Base-by-base conservation (phyloP, 2,797 vertebrate species). In the Apogon talboti region DNA sequence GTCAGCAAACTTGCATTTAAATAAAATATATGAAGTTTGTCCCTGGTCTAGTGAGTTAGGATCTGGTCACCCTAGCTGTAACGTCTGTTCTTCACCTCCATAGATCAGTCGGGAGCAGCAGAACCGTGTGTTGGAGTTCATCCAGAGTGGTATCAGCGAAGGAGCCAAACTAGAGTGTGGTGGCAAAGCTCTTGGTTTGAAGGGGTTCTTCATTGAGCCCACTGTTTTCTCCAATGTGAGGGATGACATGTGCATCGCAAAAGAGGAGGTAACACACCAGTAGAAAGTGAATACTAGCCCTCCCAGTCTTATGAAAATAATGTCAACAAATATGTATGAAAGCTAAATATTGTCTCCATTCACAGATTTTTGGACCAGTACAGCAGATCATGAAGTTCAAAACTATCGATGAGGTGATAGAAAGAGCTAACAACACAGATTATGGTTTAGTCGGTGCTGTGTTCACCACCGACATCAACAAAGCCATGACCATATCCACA, bases 311-410 rank as follows among this genome's bases (percentile, higher is more conserved):
- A 2, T 24, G 21, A 24, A 24, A 24, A 24, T 24, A 24, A 24
- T n/a, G n/a, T n/a, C n/a, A n/a, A n/a, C n/a, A n/a, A n/a, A n/a
- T 24, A 24, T 24, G 2, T 24, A 5, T 24, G 21, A 24, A 65
- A 53, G 30, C 4, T 60, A 9, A 71, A 44, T 59, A 8, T 54
- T 54, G 11, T 57, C 14, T 7, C 42, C 1, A 42, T 35, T 85
- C 89, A 40, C 89, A 99, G 98, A 99, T 99, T 90, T 99, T 99
- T 91, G 98, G 98, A 41, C 98, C 98, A 0, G 98, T 99, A 70
- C 98, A 99, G 92, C 96, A 95, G 92, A 98, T 99, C 80, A 90
- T 99, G 94, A 95, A 97, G 90, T 99, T 99, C 91, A 98, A 98
- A 92, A 97, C 96, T 10, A 93, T 97, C 49, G 97, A 99, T 64